Evolutionary conservation across 1,140 invertebrate genomes (phyloP).

Genomic region (Listronotus oregonensis): DNA sequence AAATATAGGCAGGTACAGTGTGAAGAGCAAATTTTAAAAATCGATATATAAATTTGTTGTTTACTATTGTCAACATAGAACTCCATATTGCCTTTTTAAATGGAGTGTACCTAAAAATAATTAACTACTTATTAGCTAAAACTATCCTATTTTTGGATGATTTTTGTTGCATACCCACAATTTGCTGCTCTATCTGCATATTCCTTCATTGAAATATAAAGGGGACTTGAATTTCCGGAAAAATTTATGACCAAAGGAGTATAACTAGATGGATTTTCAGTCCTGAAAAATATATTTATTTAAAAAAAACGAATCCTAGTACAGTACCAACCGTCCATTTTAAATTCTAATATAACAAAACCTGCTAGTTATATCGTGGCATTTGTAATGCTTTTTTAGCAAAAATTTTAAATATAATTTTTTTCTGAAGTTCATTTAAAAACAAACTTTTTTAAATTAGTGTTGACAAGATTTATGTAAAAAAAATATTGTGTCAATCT

Average conservation of each 20-base stretch:
- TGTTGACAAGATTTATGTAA: too few relatives aligned
- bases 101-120: conserved; percentile 21
- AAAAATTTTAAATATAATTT: too few relatives aligned
- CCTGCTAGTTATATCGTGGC: conserved; percentile 1
- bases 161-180: conserved; percentile 6
- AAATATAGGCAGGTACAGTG: conserved; percentile 78
- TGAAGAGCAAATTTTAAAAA: conserved; percentile 74
- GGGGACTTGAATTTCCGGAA: conserved; percentile 31
- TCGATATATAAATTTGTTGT: conserved; percentile 64
- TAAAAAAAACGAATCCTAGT: neutral
- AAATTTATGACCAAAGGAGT: conserved; percentile 32
- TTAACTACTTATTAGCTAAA: too few relatives aligned
- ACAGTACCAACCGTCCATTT: too few relatives aligned
- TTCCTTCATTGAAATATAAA: conserved; percentile 32
- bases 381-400: neutral
- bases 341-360: too few relatives aligned
- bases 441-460: too few relatives aligned
- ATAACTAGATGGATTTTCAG: conserved; percentile 10
- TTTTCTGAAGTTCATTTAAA: too few relatives aligned
- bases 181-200: conserved; percentile 18
- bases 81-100: conserved; percentile 39
- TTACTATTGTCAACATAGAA: conserved; percentile 33
- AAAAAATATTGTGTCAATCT: too few relatives aligned
- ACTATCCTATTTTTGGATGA: neutral
- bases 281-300: conserved; percentile 9